Percentiles rank a stretch among this genome's conserved stretches.
Evolutionary conservation across 2,797 vertebrate species (phyloP).

Genomic region (Lophius americanus): DNA sequence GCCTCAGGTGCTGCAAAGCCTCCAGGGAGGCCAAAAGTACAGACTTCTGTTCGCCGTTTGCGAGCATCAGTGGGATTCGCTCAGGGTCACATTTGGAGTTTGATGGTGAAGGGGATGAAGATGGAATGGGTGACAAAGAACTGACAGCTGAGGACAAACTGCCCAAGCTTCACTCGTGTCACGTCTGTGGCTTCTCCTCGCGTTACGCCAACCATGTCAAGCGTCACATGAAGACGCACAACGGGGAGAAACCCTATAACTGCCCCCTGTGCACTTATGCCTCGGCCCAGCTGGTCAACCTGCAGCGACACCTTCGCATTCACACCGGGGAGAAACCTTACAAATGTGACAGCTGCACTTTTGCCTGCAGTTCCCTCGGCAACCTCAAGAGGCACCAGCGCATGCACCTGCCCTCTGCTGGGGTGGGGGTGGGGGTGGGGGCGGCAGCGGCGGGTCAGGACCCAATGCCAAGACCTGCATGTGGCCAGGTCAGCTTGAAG

Average conservation of each 20-base stretch:
- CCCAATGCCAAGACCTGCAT: conserved; percentile 2
- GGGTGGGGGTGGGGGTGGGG: conserved; percentile 35
- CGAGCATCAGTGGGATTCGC: conserved; percentile 60
- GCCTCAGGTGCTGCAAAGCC: conserved; percentile 82
- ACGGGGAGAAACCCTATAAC: conserved; percentile 95
- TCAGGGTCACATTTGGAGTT: conserved; percentile 44
- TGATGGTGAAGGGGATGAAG: conserved; percentile 42
- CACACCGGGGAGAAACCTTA: conserved; percentile 98
- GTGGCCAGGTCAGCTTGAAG: conserved; percentile 56
- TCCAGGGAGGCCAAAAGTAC: conserved; percentile 64
- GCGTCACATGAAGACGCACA: conserved; percentile 99
- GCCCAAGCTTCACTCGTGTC: conserved; percentile 90
- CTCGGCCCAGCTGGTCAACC: conserved; percentile 96
- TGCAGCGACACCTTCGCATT: conserved; percentile 94
- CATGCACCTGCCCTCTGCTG: conserved; percentile 83
- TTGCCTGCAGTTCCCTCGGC: conserved; percentile 97
- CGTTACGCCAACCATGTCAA: conserved; percentile 98
- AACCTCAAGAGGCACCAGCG: conserved; percentile 96
- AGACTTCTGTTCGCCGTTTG: conserved; percentile 73
- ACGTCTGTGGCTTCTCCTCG: conserved; percentile 94
- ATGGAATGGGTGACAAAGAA: conserved; percentile 47
- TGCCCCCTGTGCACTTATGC: conserved; percentile 95
- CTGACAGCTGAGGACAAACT: conserved; percentile 62
- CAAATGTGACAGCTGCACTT: conserved; percentile 91
- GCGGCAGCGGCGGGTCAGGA: conserved; percentile 38